Conservation (phyloP, 2,888 invertebrate genomes). For the Seira musarum region DNA sequence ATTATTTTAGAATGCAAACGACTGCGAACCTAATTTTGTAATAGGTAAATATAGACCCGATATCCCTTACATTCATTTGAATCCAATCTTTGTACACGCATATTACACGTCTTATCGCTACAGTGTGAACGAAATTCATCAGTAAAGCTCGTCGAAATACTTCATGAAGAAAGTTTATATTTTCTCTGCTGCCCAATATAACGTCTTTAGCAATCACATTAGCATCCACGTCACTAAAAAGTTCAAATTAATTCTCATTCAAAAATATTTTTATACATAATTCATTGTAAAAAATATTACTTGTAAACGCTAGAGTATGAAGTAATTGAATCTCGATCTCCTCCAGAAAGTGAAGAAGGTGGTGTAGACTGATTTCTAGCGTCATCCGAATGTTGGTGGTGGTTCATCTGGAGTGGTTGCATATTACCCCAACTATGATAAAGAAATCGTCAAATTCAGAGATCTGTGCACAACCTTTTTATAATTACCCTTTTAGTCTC, state of each 20-base stretch:
- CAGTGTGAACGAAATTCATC: conserved; percentile 89
- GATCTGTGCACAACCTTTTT: too few species aligned
- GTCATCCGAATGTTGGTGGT: conserved; percentile 56
- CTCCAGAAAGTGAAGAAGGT: conserved; percentile 61
- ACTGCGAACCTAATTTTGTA: too few species aligned
- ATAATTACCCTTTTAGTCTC: too few species aligned
- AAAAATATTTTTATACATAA: background rate
- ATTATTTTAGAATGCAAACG: too few species aligned
- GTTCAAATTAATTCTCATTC: background rate
- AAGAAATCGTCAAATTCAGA: background rate
- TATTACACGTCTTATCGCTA: conserved; percentile 90
- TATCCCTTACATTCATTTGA: conserved; percentile 81
- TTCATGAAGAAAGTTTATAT: conserved; percentile 96
- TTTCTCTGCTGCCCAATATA: conserved; percentile 88
- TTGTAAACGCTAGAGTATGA: conserved; percentile 65
- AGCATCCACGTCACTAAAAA: conserved; percentile 65
- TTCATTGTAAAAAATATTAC: conserved; percentile 27
- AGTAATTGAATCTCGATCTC: conserved; percentile 65
- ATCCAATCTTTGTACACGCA: conserved; percentile 97
- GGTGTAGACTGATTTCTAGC: conserved; percentile 59
- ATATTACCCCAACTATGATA: conserved; percentile 47
- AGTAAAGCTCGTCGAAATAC: conserved; percentile 94
- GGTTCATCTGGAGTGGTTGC: conserved; percentile 43
- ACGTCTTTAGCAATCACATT: conserved; percentile 78
- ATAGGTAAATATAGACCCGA: too few species aligned